Percentiles rank a stretch among this genome's conserved stretches.
phyloP scores from a whole-genome alignment of 2,797 vertebrate genomes.

The Dromococcyx pavoninus region DNA sequence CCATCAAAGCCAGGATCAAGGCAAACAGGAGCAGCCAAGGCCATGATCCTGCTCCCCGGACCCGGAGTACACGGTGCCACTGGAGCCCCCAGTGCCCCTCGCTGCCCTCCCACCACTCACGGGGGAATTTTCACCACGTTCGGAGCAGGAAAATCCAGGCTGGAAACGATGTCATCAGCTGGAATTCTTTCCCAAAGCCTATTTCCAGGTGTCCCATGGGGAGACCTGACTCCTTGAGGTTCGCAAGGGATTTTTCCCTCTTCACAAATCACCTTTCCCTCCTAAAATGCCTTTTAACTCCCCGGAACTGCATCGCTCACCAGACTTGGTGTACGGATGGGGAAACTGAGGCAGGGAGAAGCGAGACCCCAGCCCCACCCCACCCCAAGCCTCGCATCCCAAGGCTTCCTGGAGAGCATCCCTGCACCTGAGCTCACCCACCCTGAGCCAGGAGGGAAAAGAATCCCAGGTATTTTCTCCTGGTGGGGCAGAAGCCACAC shows the following conservation, averaged over 20 bases:
- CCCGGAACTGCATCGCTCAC: accelerated
- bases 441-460: not conserved
- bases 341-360: not conserved
- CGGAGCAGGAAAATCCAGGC: accelerated
- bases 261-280: not conserved
- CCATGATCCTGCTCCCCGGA: not conserved
- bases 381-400: accelerated
- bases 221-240: too few species aligned
- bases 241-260: not conserved
- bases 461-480: not conserved
- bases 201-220: not conserved
- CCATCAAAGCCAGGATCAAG: not conserved
- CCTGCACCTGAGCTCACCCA: not conserved
- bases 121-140: accelerated
- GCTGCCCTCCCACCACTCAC: accelerated
- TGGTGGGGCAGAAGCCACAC: not conserved
- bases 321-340: not conserved
- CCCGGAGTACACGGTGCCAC: accelerated
- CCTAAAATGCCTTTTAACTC: not conserved
- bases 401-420: not conserved
- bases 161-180: accelerated
- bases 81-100: not conserved
- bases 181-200: not conserved
- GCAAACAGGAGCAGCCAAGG: not conserved
- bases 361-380: accelerated